Base-by-base conservation (phyloP, 2,113 vertebrate species). In the Scytalopus superciliaris region DNA sequence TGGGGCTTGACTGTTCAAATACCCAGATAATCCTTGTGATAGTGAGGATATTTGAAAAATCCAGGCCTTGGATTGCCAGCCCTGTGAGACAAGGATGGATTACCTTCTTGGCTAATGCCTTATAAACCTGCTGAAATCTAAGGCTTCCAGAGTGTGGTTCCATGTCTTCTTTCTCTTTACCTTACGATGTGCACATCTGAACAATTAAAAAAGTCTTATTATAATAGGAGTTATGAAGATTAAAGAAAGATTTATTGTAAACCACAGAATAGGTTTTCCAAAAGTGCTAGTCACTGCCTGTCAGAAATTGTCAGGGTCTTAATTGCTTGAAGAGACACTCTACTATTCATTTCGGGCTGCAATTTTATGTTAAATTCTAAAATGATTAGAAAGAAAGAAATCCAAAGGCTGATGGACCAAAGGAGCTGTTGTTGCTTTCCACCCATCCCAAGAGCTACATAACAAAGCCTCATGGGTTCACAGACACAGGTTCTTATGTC, bases 311-410 rank as follows among this genome's bases (percentile, higher is more conserved):
- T 91, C 81, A 92, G 69, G 56, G 17, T 92, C 92, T 86, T 95
- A 97, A 96, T 94, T 94, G 94, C 92, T 92, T 97, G 93, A 94
- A 84, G 93, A 97, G 87, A 85, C 74, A 55, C 53, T 72, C 31
- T 85, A 47, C 95, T 98, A 90, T 96, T 97, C 75, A 94, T 97
- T 97, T 93, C 90, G 39, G 91, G 42, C 93, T 95, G 87, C 79
- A 91, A 96, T 97, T 92, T 82, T 93, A 77, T 52, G 50, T 97
- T 97, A 97, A 97, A 90, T 53, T 25, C 84, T 66, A 40, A 93
- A 94, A 63, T 80, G 16, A 68, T 93, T 28, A 66, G 24, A 56
- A 84, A 81, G 91, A 82, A 94, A 88, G 27, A 94, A 80, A 75
- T 87, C 73, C 87, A 85, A 90, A 55, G 79, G 55, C 66, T 93